Base-by-base conservation (phyloP, 2,797 vertebrate species). In the Tenualosa ilisha region DNA sequence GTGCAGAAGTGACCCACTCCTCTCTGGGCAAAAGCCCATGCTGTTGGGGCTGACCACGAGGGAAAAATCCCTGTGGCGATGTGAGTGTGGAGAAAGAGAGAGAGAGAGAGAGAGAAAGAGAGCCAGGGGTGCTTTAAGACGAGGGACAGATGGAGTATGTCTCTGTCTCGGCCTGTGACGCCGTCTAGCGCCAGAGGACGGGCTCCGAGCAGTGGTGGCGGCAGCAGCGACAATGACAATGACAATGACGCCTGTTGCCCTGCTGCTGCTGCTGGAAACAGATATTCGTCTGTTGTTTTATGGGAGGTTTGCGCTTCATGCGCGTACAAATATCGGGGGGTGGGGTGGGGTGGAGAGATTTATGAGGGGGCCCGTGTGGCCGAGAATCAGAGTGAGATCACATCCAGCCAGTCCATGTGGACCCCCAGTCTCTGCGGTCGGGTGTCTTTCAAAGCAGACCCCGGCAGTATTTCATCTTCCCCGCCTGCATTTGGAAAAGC, bases 351-450 rank as follows among this genome's bases (percentile, higher is more conserved):
- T 1, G 24, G 24, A 37, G 61, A 75, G 83, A 87, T 87, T 84
- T 89, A 86, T 15, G 12, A n/a, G 82, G 61, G 56, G 31, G 50
- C 11, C 49, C 59, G 50, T 26, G 82, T 72, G 50, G 85, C 6
- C 37, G 17, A 56, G 54, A 56, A 20, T 68, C 37, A 8, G 82
- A 86, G 22, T 87, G 85, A 89, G 82, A 72, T 90, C 86, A 88
- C 82, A 75, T 82, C 79, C 53, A 83, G 37, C 63, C 46, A 83
- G 49, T 53, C 31, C 68, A 51, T 12, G 15, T 20, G 68, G 37
- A 72, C 65, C 65, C 26, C 65, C 65, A 13, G 12, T 86, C 81
- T 88, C 86, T 91, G 92, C 91, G 91, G 90, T 91, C 13, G 11
- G 6, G 37, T 20, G 4, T 17, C 40, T 65, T 79, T 86, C 56